Evolutionary conservation across 2,113 vertebrate species (phyloP).

Genomic region (Herpailurus yagouaroundi): DNA sequence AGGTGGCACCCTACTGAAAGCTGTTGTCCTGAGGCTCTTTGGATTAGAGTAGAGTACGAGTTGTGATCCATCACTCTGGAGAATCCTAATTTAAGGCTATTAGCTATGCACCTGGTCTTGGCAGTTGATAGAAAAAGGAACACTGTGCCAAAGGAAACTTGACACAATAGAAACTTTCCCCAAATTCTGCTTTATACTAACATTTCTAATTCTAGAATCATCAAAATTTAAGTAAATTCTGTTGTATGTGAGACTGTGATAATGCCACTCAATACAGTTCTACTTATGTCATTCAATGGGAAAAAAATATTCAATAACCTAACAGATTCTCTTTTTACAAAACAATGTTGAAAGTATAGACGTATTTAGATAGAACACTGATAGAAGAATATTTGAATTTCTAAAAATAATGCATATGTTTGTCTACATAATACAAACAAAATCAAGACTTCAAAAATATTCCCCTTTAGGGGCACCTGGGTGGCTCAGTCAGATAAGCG

Average conservation of each 20-base stretch:
- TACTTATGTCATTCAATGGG: background rate
- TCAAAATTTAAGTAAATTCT: background rate
- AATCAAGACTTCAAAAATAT: background rate
- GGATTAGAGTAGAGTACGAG: background rate
- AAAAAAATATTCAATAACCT: background rate
- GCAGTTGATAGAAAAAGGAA: background rate
- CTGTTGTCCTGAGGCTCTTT: background rate
- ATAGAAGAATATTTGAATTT: background rate
- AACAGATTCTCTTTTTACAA: background rate
- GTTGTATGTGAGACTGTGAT: background rate
- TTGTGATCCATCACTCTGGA: background rate
- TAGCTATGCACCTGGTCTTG: background rate
- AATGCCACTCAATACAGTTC: background rate
- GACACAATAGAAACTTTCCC: background rate
- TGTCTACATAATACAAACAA: background rate
- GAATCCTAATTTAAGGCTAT: background rate
- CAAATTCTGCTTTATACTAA: background rate
- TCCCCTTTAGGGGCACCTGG: no score
- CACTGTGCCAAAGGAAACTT: background rate
- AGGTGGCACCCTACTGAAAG: slow-evolving; percentile 7
- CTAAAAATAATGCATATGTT: background rate
- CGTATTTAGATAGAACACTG: background rate
- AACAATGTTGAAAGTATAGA: background rate
- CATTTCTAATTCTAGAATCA: background rate
- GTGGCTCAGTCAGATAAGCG: no score